Conservation (phyloP, 2,888 invertebrate genomes). For the Pristionchus arcanus region DNA sequence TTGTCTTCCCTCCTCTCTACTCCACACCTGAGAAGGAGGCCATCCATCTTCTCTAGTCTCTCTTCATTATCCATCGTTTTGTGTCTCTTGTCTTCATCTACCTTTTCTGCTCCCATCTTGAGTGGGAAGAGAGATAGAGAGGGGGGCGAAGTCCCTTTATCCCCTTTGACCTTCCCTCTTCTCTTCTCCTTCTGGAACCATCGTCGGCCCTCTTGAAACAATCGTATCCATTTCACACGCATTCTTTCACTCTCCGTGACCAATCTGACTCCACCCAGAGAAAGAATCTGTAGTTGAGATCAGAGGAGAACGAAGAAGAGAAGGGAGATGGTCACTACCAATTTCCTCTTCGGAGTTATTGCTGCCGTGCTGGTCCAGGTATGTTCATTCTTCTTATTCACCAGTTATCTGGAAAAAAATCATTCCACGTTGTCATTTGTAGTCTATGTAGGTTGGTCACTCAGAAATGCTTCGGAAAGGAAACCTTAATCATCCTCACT, state of each 20-base stretch:
- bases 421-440: no score
- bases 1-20: neutral
- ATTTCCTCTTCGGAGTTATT: neutral
- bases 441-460: no score
- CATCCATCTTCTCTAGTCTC: conserved; percentile 18
- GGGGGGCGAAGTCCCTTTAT: conserved; percentile 4
- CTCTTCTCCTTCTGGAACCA: conserved; percentile 11
- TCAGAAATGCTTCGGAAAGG: no score
- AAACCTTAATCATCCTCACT: neutral
- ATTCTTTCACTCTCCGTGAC: neutral
- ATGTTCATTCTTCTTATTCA: neutral
- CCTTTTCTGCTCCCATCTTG: conserved; percentile 6
- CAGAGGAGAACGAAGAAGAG: neutral
- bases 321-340: neutral
- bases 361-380: neutral
- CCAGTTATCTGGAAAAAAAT: no score
- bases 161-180: conserved; percentile 8
- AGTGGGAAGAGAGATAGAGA: neutral
- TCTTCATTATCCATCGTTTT: conserved; percentile 6
- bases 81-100: conserved; percentile 4
- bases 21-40: neutral
- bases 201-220: conserved; percentile 23
- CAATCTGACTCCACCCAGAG: conserved; percentile 36
- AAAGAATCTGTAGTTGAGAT: no score
- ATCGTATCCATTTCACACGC: conserved; percentile 23